phyloP scores from a whole-genome alignment of 2,113 vertebrate genomes.

The Plecotus auritus region DNA sequence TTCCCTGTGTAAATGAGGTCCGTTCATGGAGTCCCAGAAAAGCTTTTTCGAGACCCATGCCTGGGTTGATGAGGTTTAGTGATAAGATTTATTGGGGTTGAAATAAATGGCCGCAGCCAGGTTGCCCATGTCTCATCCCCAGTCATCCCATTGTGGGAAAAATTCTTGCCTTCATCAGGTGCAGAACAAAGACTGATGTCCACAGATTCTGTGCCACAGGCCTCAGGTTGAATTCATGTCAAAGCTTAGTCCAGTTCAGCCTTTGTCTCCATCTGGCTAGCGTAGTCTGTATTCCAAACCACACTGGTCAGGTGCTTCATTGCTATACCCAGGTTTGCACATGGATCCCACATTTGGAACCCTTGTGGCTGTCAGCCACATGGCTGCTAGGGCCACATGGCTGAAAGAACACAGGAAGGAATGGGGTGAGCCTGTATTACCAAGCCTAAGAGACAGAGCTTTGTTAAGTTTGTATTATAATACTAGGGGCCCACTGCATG shows the following conservation, averaged over 20 bases:
- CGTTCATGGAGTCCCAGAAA: neutral
- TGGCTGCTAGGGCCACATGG: too few species aligned
- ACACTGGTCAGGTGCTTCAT: neutral
- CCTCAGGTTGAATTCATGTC: neutral
- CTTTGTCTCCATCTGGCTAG: neutral
- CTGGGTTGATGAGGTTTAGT: neutral
- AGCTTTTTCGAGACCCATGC: neutral
- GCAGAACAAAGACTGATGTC: neutral
- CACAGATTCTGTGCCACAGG: neutral
- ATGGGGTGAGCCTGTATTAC: neutral
- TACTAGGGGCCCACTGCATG: neutral
- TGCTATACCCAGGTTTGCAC: neutral
- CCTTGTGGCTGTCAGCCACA: neutral
- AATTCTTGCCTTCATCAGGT: neutral
- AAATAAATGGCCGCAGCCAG: neutral
- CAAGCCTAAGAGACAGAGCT: neutral
- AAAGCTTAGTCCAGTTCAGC: neutral
- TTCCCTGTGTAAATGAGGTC: neutral
- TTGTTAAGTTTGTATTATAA: neutral
- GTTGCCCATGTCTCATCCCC: neutral
- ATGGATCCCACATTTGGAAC: neutral
- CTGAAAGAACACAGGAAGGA: neutral
- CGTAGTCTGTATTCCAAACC: neutral
- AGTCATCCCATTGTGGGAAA: neutral
- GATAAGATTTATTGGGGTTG: neutral